A percentile compares a stretch with the other conserved stretches of the same genome.
These are phyloP conservation scores for Melieria crassipennis DNA, from an alignment of 2,888 invertebrate species.

Conservation along the genomic window DNA sequence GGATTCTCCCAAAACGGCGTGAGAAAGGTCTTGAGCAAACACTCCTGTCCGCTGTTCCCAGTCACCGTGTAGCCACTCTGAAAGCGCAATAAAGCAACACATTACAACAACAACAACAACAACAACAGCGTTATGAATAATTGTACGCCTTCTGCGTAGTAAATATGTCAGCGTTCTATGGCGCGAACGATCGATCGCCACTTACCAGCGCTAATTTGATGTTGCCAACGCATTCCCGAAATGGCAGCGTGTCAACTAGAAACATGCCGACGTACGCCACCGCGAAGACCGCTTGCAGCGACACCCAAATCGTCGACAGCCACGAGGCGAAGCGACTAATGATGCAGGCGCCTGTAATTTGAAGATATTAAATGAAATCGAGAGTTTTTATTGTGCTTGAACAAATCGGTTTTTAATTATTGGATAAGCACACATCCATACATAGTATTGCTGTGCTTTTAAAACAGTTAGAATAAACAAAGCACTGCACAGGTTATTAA, in stretches of 20 bases:
- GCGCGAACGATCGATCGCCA: not conserved
- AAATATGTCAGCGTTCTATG: not conserved
- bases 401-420: no score
- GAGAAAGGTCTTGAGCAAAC: slow-evolving; percentile 63
- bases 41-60: slow-evolving; percentile 61
- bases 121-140: not conserved
- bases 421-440: not conserved
- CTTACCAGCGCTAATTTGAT: slow-evolving; percentile 58
- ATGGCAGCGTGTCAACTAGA: slow-evolving; percentile 61
- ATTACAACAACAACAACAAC: not conserved
- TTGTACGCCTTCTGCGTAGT: not conserved
- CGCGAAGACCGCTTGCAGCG: slow-evolving; percentile 63
- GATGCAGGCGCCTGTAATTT: slow-evolving; percentile 61
- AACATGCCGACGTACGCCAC: slow-evolving; percentile 64
- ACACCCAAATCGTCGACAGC: slow-evolving; percentile 64
- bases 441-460: no score
- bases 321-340: slow-evolving; percentile 65
- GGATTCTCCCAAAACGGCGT: slow-evolving; percentile 66
- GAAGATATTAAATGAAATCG: not conserved
- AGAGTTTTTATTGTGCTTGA: no score
- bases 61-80: slow-evolving; percentile 60
- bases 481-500: not conserved
- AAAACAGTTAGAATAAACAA: not conserved
- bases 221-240: slow-evolving; percentile 61
- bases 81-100: not conserved